phyloP scores from a whole-genome alignment of 2,888 invertebrate genomes.

The Mallateleia sp. region DNA sequence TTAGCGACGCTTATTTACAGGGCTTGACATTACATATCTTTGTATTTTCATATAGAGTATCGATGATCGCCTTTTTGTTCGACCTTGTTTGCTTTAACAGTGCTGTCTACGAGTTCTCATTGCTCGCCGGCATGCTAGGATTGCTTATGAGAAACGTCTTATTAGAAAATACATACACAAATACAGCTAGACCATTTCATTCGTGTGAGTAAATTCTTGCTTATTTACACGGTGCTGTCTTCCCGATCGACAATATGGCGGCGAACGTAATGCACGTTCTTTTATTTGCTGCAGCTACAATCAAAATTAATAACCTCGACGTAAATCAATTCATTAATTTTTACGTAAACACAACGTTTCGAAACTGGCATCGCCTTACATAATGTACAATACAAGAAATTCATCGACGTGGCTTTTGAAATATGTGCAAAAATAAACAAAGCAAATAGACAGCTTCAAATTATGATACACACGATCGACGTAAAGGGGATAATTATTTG shows the following conservation, averaged over 20 bases:
- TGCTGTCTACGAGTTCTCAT: slow-evolving; percentile 50
- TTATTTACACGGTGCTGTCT: slow-evolving; percentile 64
- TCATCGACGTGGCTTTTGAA: no score
- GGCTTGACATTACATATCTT: slow-evolving; percentile 58
- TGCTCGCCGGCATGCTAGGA: slow-evolving; percentile 67
- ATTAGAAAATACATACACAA: slow-evolving; percentile 76
- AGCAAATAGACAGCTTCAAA: no score
- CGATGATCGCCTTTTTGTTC: slow-evolving; percentile 66
- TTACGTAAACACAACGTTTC: neutral
- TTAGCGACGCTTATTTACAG: slow-evolving; percentile 74
- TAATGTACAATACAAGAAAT: no score
- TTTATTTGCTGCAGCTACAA: neutral
- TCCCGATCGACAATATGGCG: slow-evolving; percentile 63
- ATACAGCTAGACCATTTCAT: slow-evolving; percentile 72
- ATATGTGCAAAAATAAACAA: no score
- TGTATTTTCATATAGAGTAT: slow-evolving; percentile 62
- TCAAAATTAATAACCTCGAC: neutral
- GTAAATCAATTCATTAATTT: neutral
- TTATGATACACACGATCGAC: no score
- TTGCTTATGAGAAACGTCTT: slow-evolving; percentile 71
- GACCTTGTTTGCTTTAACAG: slow-evolving; percentile 47
- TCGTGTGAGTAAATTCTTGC: slow-evolving; percentile 54
- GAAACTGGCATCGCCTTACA: neutral
- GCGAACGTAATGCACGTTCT: slow-evolving; percentile 16
- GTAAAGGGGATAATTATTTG: no score